Evolutionary conservation across 2,888 invertebrate genomes (phyloP).

Genomic region (Chirona hameri): DNA sequence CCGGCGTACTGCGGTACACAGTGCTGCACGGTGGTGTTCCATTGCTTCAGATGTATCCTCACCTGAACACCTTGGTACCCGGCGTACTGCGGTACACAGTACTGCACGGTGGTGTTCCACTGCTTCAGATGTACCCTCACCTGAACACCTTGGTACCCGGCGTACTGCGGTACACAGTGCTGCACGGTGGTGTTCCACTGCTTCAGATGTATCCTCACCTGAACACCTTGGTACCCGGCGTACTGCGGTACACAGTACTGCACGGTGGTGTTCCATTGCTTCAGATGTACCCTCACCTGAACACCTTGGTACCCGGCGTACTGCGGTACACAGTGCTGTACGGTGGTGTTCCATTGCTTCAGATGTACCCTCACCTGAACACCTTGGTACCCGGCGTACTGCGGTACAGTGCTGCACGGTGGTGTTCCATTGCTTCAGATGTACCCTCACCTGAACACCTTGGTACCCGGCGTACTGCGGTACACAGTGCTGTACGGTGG

Average conservation of each 20-base stretch:
- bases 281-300: not conserved
- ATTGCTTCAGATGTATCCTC: not conserved
- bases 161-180: too few species aligned
- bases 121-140: too few species aligned
- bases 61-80: constrained; percentile 11
- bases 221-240: not conserved
- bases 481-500: too few species aligned
- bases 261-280: not conserved
- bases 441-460: not conserved
- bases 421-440: too few species aligned
- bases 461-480: not conserved
- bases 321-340: too few species aligned
- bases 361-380: not conserved
- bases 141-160: too few species aligned
- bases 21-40: too few species aligned
- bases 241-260: not conserved
- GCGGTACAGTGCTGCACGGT: too few species aligned
- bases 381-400: not conserved
- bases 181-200: too few species aligned
- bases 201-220: not conserved
- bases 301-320: not conserved
- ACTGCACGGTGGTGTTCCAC: too few species aligned
- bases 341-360: not conserved
- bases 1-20: too few species aligned
- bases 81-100: not conserved